Conservation (phyloP, 2,888 invertebrate species). For the Encarsia formosa region DNA sequence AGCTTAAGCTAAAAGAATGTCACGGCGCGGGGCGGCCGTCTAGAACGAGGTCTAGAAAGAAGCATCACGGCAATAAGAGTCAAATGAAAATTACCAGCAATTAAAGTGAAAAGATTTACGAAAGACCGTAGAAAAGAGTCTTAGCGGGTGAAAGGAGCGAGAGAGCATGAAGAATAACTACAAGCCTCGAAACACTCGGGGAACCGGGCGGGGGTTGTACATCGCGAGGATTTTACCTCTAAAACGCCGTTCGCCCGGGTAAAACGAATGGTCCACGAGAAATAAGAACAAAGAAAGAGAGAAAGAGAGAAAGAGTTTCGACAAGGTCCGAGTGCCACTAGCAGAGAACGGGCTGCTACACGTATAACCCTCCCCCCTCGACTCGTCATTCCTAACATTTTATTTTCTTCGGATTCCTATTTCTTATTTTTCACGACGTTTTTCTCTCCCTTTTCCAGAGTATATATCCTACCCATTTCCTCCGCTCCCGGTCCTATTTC, state of each 20-base stretch:
- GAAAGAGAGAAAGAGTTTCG: conserved; percentile 16
- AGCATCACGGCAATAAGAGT: not conserved
- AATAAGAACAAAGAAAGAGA: conserved; percentile 3
- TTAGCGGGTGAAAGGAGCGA: too few species aligned
- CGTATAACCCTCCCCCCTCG: not conserved
- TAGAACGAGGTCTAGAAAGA: too few species aligned
- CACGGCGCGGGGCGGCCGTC: too few species aligned
- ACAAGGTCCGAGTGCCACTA: conserved; percentile 21
- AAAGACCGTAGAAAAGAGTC: too few species aligned
- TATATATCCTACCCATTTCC: not conserved
- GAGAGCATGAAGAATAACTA: too few species aligned
- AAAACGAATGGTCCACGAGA: too few species aligned
- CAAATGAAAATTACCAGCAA: conserved; percentile 1
- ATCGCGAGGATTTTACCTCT: too few species aligned
- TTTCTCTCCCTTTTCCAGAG: not conserved
- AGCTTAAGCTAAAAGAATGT: too few species aligned
- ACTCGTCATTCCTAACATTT: conserved; percentile 2
- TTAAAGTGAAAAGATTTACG: conserved; percentile 3
- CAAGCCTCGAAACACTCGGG: too few species aligned
- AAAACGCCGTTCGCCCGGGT: too few species aligned
- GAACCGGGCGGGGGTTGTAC: too few species aligned
- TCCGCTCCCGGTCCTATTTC: not conserved
- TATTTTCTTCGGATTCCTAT: not conserved
- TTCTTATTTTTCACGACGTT: conserved; percentile 3
- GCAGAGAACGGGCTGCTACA: conserved; percentile 1